Percentiles rank a stretch among this genome's conserved stretches.
Conservation (phyloP, 2,797 vertebrate genomes). For the Kryptolebias ocellatus region DNA sequence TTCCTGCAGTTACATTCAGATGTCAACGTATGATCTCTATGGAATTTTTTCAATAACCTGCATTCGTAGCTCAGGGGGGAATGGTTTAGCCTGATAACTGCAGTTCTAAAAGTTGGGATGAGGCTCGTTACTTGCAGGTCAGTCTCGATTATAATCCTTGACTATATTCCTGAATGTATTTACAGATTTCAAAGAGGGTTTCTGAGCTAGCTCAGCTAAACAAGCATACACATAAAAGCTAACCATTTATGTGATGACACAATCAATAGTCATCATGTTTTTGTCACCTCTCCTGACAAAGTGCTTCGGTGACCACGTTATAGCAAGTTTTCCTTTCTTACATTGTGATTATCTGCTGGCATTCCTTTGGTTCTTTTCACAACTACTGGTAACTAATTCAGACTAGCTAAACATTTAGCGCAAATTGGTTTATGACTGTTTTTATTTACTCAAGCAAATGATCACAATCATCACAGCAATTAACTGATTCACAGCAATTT, state of each 20-base stretch:
- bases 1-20: slow-evolving; percentile 50
- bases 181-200: not conserved
- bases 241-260: not conserved
- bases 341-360: slow-evolving; percentile 50
- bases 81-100: slow-evolving; percentile 26
- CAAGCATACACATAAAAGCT: not conserved
- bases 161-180: too few species aligned
- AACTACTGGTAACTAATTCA: slow-evolving; percentile 62
- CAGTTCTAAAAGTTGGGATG: slow-evolving; percentile 19
- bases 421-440: slow-evolving; percentile 64
- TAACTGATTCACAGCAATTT: slow-evolving; percentile 65
- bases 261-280: not conserved
- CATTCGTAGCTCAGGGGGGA: slow-evolving; percentile 2
- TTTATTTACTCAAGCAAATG: slow-evolving; percentile 57
- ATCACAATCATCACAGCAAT: slow-evolving; percentile 72
- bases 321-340: slow-evolving; percentile 31
- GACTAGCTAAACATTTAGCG: slow-evolving; percentile 56
- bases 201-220: not conserved
- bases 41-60: slow-evolving; percentile 51
- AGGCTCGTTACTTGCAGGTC: not conserved
- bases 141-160: not conserved
- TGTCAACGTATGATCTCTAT: slow-evolving; percentile 38
- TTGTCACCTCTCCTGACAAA: slow-evolving; percentile 23
- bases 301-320: slow-evolving; percentile 14
- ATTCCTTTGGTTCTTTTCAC: slow-evolving; percentile 57